Evolutionary conservation across 1,140 invertebrate species (phyloP).

Genomic region (Sycophila sp.): DNA sequence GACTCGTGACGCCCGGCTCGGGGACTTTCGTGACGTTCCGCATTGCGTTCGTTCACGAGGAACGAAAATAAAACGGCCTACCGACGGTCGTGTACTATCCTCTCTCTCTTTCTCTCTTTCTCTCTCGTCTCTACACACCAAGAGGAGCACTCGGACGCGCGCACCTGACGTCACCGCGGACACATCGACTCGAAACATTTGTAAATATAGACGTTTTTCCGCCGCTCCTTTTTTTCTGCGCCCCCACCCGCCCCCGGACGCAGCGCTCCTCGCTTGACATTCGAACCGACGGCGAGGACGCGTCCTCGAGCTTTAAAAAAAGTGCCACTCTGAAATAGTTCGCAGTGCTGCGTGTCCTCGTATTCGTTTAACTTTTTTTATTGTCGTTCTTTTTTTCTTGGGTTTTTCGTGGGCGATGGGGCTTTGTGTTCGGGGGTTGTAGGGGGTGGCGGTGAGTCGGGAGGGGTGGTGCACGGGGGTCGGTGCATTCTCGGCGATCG

Average conservation of each 20-base stretch:
- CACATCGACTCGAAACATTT: conserved; percentile 16
- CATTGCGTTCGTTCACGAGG: conserved; percentile 4
- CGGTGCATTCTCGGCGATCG: background rate
- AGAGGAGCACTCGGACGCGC: background rate
- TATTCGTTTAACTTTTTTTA: background rate
- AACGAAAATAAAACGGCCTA: conserved; percentile 25
- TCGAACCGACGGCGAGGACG: too few relatives aligned
- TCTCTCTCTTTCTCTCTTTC: too few relatives aligned
- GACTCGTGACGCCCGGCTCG: background rate
- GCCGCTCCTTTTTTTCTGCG: background rate
- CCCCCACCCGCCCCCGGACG: too few relatives aligned
- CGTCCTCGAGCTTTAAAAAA: background rate
- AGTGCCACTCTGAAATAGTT: background rate
- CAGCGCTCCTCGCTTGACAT: too few relatives aligned
- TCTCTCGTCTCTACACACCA: background rate
- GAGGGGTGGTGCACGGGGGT: too few relatives aligned
- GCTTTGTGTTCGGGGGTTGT: too few relatives aligned
- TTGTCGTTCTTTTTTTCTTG: background rate
- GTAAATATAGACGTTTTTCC: conserved; percentile 24
- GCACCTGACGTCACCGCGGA: conserved; percentile 1
- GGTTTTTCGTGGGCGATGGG: too few relatives aligned
- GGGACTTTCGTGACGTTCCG: conserved; percentile 17
- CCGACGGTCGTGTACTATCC: background rate
- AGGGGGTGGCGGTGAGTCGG: too few relatives aligned
- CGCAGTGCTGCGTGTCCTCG: background rate